These are phyloP conservation scores for Panagrolaimus sp. DNA, from an alignment of 1,140 invertebrate genomes.

Conservation along the genomic window DNA sequence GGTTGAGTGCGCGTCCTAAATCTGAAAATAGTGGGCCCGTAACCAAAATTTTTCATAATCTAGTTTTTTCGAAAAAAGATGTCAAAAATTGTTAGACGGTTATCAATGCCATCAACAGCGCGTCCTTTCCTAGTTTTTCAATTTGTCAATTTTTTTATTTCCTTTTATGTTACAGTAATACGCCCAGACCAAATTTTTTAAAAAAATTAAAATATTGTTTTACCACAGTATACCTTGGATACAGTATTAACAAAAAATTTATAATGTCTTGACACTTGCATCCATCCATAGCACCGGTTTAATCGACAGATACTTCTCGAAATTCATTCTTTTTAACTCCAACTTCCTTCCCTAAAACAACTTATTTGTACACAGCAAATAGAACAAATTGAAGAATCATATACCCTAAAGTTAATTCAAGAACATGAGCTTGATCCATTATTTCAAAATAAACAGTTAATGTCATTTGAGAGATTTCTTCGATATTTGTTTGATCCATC, in stretches of 20 bases:
- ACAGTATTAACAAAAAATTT: conserved; percentile 71
- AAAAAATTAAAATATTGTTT: too few relatives aligned
- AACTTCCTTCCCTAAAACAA: conserved; percentile 72
- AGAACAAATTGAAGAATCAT: conserved; percentile 71
- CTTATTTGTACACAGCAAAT: conserved; percentile 79
- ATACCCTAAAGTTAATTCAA: conserved; percentile 68
- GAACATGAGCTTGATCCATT: conserved; percentile 80
- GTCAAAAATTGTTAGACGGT: too few relatives aligned
- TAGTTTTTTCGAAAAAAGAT: too few relatives aligned
- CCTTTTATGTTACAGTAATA: too few relatives aligned
- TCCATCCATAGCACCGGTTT: conserved; percentile 75
- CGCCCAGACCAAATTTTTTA: too few relatives aligned
- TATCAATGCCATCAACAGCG: too few relatives aligned
- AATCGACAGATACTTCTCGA: conserved; percentile 74
- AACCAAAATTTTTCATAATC: too few relatives aligned
- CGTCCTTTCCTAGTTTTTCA: too few relatives aligned
- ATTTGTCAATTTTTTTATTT: too few relatives aligned
- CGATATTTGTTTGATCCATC: conserved; percentile 84
- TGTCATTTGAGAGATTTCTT: conserved; percentile 91
- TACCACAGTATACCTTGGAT: too few relatives aligned
- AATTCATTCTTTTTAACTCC: conserved; percentile 71
- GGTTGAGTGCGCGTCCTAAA: too few relatives aligned
- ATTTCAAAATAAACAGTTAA: conserved; percentile 71
- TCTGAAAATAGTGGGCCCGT: too few relatives aligned
- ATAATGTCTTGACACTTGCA: conserved; percentile 76